phyloP scores from a whole-genome alignment of 1,140 invertebrate species.

The Harlomillsia oculata region DNA sequence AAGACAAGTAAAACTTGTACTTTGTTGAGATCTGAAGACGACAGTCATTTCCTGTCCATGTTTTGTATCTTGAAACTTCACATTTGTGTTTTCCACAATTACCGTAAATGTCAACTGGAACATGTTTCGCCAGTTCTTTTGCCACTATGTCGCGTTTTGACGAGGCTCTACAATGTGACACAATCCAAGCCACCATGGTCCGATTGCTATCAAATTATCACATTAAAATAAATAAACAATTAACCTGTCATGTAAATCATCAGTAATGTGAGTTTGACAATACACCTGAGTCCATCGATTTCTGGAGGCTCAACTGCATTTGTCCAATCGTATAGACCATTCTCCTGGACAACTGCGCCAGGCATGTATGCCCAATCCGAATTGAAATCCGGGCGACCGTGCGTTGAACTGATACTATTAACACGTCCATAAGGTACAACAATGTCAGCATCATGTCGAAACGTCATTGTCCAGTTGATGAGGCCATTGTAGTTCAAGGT shows the following conservation, averaged over 20 bases:
- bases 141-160: too few relatives aligned
- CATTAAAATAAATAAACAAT: not conserved
- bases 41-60: conserved; percentile 13
- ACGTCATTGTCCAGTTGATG: conserved; percentile 92
- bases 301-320: too few relatives aligned
- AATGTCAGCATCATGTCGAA: conserved; percentile 81
- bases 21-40: conserved; percentile 24
- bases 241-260: conserved; percentile 17
- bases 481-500: too few relatives aligned
- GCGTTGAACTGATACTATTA: conserved; percentile 21
- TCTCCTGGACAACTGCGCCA: not conserved
- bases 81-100: conserved; percentile 37
- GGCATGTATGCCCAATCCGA: not conserved
- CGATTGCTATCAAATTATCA: too few relatives aligned
- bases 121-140: too few relatives aligned
- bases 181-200: too few relatives aligned
- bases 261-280: too few relatives aligned
- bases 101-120: conserved; percentile 39
- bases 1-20: conserved; percentile 43
- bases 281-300: too few relatives aligned
- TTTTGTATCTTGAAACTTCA: too few relatives aligned
- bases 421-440: conserved; percentile 79
- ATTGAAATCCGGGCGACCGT: conserved; percentile 1
- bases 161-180: too few relatives aligned
- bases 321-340: too few relatives aligned